phyloP scores from a whole-genome alignment of 2,888 invertebrate species.

The Tanypteryx hageni region DNA sequence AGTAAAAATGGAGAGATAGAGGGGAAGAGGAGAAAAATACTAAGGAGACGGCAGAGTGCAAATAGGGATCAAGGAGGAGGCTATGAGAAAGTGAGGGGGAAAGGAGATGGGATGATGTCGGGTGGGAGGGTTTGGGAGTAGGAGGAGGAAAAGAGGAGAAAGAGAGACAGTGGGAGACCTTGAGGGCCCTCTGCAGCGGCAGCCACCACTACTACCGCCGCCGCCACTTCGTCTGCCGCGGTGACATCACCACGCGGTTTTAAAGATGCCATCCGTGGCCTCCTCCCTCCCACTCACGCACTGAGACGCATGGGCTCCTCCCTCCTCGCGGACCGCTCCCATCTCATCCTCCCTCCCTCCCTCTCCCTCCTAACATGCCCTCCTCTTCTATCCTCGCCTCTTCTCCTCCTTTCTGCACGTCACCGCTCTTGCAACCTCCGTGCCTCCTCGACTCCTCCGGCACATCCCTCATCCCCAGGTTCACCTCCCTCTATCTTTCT shows the following conservation, averaged over 20 bases:
- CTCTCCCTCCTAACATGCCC: neutral
- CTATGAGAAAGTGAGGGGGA: neutral
- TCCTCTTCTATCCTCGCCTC: neutral
- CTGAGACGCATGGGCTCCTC: constrained; percentile 37
- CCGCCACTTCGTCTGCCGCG: constrained; percentile 59
- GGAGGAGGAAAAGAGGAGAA: neutral
- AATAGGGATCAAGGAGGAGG: too few relatives aligned
- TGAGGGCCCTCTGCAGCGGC: constrained; percentile 34
- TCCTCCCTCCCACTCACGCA: constrained; percentile 27
- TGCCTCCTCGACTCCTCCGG: neutral
- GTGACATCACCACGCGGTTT: constrained; percentile 59
- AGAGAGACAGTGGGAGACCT: constrained; percentile 45
- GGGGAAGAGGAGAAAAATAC: too few relatives aligned
- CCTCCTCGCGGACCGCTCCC: constrained; percentile 47
- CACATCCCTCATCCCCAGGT: neutral
- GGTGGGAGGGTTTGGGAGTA: neutral
- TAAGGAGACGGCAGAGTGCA: too few relatives aligned
- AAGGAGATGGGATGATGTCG: neutral
- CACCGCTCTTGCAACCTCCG: neutral
- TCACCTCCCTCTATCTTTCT: neutral
- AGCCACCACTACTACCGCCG: neutral
- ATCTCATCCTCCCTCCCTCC: neutral
- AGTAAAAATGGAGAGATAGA: too few relatives aligned
- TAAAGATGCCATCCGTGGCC: constrained; percentile 60
- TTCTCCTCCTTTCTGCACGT: neutral